Percentiles rank a stretch among this genome's conserved stretches.
phyloP scores from a whole-genome alignment of 1,140 invertebrate species.

The Pseudomyrmex concolor region DNA sequence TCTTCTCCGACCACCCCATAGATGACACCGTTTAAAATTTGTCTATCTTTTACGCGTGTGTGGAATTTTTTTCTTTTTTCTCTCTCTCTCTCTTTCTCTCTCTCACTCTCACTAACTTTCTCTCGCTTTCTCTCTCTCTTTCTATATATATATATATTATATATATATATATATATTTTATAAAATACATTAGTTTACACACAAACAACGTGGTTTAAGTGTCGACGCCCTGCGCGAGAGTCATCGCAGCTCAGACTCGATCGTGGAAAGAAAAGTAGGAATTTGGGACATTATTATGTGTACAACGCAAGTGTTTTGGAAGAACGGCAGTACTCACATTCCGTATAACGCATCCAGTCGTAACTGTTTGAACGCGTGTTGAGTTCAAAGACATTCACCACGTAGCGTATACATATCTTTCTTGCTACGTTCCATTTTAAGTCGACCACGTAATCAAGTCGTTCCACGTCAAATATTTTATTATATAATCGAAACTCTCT shows the following conservation, averaged over 20 bases:
- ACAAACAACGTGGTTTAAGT: conserved; percentile 82
- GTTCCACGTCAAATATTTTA: conserved; percentile 9
- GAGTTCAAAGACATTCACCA: conserved; percentile 9
- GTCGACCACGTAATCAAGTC: conserved; percentile 11
- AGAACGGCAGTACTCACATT: conserved; percentile 52
- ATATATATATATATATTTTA: conserved; percentile 79
- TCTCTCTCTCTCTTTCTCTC: conserved; percentile 62
- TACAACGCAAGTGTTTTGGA: conserved; percentile 41
- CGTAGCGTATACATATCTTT: not conserved
- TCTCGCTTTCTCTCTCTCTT: conserved; percentile 17
- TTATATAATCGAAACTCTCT: conserved; percentile 9
- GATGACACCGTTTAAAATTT: conserved; percentile 28
- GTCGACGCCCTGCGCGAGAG: conserved; percentile 78
- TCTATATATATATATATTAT: conserved; percentile 61
- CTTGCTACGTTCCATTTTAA: not conserved
- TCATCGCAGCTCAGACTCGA: conserved; percentile 72
- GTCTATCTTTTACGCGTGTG: conserved; percentile 39
- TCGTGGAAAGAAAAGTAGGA: conserved; percentile 72
- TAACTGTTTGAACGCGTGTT: conserved; percentile 17
- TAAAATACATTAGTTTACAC: conserved; percentile 84
- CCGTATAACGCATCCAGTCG: not conserved
- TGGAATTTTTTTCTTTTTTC: conserved; percentile 47
- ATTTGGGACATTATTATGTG: not conserved
- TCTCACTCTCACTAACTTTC: conserved; percentile 13
- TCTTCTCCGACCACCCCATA: conserved; percentile 46